Evolutionary conservation across 2,888 invertebrate genomes (phyloP).

Genomic region (Campoplex nolae): DNA sequence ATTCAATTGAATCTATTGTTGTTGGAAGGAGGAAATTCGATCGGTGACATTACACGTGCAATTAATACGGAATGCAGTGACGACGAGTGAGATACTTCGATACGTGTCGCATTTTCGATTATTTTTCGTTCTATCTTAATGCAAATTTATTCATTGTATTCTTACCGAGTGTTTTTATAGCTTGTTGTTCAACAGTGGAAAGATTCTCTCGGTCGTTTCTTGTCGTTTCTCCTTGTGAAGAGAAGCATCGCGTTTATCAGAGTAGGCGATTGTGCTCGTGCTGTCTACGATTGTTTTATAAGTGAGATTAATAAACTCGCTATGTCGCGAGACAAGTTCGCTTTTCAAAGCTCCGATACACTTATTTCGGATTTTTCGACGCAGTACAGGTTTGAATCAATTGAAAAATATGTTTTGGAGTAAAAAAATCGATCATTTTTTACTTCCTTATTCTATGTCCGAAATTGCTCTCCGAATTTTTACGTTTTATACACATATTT

Average conservation of each 20-base stretch:
- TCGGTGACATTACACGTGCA: slow-evolving; percentile 42
- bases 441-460: slow-evolving; percentile 37
- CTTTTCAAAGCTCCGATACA: slow-evolving; percentile 51
- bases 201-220: slow-evolving; percentile 1
- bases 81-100: slow-evolving; percentile 20
- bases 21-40: not conserved
- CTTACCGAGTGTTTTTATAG: slow-evolving; percentile 37
- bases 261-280: slow-evolving; percentile 17
- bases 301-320: slow-evolving; percentile 25
- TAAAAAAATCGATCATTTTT: not conserved
- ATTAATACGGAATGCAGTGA: slow-evolving; percentile 64
- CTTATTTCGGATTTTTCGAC: slow-evolving; percentile 51
- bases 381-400: slow-evolving; percentile 55
- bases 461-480: slow-evolving; percentile 21
- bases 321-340: slow-evolving; percentile 49
- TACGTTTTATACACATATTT: not conserved
- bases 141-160: slow-evolving; percentile 19
- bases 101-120: not conserved
- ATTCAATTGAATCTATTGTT: slow-evolving; percentile 11
- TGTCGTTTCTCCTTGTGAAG: slow-evolving; percentile 2
- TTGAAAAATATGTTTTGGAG: not conserved
- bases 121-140: slow-evolving; percentile 3
- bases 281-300: slow-evolving; percentile 26
- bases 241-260: not conserved
- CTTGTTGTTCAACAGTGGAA: slow-evolving; percentile 43